Evolutionary conservation across 2,888 invertebrate genomes (phyloP).

Genomic region (Cantharis rustica): DNA sequence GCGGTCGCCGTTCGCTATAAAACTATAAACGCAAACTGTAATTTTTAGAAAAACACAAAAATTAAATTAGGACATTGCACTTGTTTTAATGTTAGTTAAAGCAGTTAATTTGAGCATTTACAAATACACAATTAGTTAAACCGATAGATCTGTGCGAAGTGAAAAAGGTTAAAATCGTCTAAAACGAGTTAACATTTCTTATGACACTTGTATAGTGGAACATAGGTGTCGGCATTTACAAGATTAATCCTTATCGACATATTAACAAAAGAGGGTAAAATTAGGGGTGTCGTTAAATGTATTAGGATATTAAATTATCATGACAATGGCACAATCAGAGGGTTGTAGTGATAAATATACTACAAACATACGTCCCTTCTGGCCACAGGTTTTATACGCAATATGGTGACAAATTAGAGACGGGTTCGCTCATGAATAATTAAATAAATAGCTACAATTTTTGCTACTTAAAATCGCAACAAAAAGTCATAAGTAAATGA

Average conservation of each 20-base stretch:
- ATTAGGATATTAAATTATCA: constrained; percentile 60
- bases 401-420: constrained; percentile 55
- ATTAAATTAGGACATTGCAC: constrained; percentile 5
- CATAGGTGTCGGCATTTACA: constrained; percentile 26
- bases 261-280: constrained; percentile 42
- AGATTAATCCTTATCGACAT: constrained; percentile 32
- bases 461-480: neutral
- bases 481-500: neutral
- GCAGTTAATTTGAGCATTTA: constrained; percentile 6
- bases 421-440: constrained; percentile 50
- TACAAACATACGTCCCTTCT: constrained; percentile 58
- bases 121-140: constrained; percentile 9
- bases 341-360: constrained; percentile 56
- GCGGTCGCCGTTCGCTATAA: neutral
- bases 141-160: neutral
- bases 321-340: constrained; percentile 58
- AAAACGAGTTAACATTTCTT: constrained; percentile 3
- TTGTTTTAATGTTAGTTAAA: constrained; percentile 7
- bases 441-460: constrained; percentile 43
- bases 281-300: constrained; percentile 58
- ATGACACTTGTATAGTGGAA: constrained; percentile 2
- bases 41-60: neutral
- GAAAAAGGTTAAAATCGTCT: constrained; percentile 9
- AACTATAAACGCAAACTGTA: neutral
- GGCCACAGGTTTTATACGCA: constrained; percentile 58